Evolutionary conservation across 1,140 invertebrate species (phyloP).

Genomic region (Drosophila ananassae): DNA sequence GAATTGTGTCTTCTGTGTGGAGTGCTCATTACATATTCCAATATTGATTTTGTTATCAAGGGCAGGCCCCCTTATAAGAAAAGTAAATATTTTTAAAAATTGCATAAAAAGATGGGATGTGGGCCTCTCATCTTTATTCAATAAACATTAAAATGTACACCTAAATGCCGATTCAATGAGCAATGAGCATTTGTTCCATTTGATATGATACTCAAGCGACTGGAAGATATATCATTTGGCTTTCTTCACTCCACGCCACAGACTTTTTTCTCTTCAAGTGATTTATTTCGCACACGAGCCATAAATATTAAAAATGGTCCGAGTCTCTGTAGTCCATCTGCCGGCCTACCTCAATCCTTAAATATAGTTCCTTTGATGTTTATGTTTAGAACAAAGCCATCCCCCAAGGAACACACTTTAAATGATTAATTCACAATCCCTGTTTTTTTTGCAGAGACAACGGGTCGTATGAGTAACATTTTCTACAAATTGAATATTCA

Average conservation of each 20-base stretch:
- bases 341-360: conserved; percentile 34
- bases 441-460: not conserved
- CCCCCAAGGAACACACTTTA: conserved; percentile 6
- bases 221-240: conserved; percentile 39
- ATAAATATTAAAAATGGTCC: conserved; percentile 48
- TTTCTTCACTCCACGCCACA: conserved; percentile 12
- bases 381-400: conserved; percentile 26
- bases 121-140: not conserved
- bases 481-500: conserved; percentile 5
- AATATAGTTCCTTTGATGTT: conserved; percentile 33
- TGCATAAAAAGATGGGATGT: not conserved
- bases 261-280: conserved; percentile 19
- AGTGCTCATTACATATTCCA: not conserved
- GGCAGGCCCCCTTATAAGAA: not conserved
- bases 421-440: conserved; percentile 26
- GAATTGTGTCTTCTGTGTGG: conserved; percentile 1
- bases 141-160: not conserved
- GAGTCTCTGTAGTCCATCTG: conserved; percentile 12
- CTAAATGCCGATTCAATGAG: conserved; percentile 10
- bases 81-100: not conserved
- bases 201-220: conserved; percentile 24
- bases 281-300: conserved; percentile 34
- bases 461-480: conserved; percentile 22
- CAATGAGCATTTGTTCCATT: conserved; percentile 16
- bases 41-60: conserved; percentile 8